Percentiles rank a stretch among this genome's conserved stretches.
phyloP scores from a whole-genome alignment of 37 sponge, comb jelly and placozoan genomes.

The Oopsacas minuta region DNA sequence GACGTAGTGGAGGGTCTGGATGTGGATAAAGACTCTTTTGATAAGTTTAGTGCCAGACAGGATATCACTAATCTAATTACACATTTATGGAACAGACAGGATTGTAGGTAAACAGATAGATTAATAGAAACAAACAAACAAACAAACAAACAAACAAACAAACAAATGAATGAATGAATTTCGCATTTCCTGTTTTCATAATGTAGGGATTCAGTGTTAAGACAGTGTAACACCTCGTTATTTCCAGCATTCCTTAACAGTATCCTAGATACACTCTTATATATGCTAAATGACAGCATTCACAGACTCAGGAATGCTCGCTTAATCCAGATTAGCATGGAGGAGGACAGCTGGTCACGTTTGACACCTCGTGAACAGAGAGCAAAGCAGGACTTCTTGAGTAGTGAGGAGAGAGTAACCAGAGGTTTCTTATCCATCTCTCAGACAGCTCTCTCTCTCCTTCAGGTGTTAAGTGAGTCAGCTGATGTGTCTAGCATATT shows the following conservation, averaged over 20 bases:
- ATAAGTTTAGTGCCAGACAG: slow-evolving; percentile 61
- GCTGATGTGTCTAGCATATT: slow-evolving; percentile 17
- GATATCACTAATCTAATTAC: slow-evolving; percentile 41
- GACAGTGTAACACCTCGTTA: not conserved
- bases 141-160: too few species aligned
- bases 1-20: slow-evolving; percentile 71
- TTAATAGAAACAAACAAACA: not conserved
- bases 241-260: slow-evolving; percentile 42
- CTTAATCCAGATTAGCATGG: slow-evolving; percentile 40
- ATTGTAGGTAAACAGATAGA: slow-evolving; percentile 19
- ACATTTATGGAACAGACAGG: slow-evolving; percentile 43
- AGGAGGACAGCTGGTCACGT: not conserved
- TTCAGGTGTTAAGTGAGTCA: not conserved
- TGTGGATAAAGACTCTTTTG: slow-evolving; percentile 83
- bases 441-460: not conserved
- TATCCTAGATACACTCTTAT: slow-evolving; percentile 59
- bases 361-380: slow-evolving; percentile 21
- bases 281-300: slow-evolving; percentile 55
- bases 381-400: slow-evolving; percentile 36
- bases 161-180: too few species aligned
- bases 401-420: slow-evolving; percentile 36
- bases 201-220: not conserved
- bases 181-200: not conserved
- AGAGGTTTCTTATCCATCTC: slow-evolving; percentile 18
- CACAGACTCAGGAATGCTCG: slow-evolving; percentile 41